Evolutionary conservation across 2,888 invertebrate species (phyloP), one percentile per base, ranked within the genome.

Genomic region (Lasioglossum lativentre): DNA sequence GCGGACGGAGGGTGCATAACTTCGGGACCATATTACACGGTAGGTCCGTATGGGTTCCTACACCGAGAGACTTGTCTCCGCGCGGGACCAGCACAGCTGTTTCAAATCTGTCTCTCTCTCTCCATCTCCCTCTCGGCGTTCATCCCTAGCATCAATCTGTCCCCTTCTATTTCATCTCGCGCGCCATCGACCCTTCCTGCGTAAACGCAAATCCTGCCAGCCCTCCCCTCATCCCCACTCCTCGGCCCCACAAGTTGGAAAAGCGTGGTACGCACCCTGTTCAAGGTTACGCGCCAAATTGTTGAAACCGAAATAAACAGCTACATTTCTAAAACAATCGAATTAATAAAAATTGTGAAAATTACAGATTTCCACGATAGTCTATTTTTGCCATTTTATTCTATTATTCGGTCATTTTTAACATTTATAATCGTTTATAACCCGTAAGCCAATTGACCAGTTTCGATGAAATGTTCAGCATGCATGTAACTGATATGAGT

Each of bases 41-140:
- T 77, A 84, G 78, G 79, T 82, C 79, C 85, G 90, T 85, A 86
- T 87, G 75, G 85, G 83, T 83, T 80, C 75, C 85, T 86, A 88
- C 82, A 90, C 87, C 82, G 76, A 85, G 86, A 86, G 86, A 86
- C 88, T 89, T 86, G 90, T 92, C 92, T 90, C 89, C 89, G 88
- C 90, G 88, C 90, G 88, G 89, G 90, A 89, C 87, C 78, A 70
- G 89, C 90, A 92, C 93, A 94, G 92, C 93, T 93, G 93, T 92
- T 92, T 91, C 89, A 85, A 91, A 89, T 93, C 91, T 88, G 87
- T 89, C 90, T 92, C 88, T 87, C 88, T 86, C 86, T 68, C n/a
- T 59, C 84, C 82, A 88, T 82, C 87, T 80, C n/a, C 27, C 59
- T 59, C n/a, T 87, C 78, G 73, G 63, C 86, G 84, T 87, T 86